These are phyloP conservation scores for Agrenia bidenticulata DNA, from an alignment of 2,888 invertebrate genomes.

Conservation along the genomic window DNA sequence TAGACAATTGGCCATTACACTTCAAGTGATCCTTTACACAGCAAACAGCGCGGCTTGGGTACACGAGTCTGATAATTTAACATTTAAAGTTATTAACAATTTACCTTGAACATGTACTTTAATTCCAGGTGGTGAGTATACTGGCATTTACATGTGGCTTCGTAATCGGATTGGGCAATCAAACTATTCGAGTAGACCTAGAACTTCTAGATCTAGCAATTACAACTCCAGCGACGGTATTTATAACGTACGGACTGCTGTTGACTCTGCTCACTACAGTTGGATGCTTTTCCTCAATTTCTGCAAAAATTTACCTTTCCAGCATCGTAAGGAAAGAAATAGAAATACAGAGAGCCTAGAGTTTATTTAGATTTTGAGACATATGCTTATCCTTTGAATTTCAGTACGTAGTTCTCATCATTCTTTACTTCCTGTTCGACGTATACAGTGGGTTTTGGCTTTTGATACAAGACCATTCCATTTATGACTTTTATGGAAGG, in stretches of 20 bases:
- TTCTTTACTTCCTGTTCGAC: constrained; percentile 30
- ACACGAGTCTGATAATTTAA: no score
- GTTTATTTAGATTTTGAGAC: no score
- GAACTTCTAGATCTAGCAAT: constrained; percentile 27
- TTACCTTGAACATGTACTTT: neutral
- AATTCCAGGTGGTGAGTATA: constrained; percentile 29
- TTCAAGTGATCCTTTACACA: constrained; percentile 20
- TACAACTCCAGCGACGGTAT: constrained; percentile 43
- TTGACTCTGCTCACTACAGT: constrained; percentile 30
- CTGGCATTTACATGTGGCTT: constrained; percentile 34
- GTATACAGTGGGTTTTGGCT: constrained; percentile 22
- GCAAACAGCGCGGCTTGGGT: constrained; percentile 27
- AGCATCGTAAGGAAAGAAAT: neutral
- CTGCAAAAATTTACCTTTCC: constrained; percentile 12
- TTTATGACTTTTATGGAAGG: constrained; percentile 20
- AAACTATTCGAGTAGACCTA: constrained; percentile 29
- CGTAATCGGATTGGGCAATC: constrained; percentile 32
- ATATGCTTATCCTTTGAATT: no score
- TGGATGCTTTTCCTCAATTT: constrained; percentile 40
- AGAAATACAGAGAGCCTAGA: no score
- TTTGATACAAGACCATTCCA: constrained; percentile 17
- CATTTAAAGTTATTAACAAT: neutral
- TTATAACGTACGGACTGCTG: constrained; percentile 35
- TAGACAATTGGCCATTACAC: constrained; percentile 4
- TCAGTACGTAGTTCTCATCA: constrained; percentile 30